Evolutionary conservation across 2,797 vertebrate genomes (phyloP), one percentile per base, ranked within the genome.

Genomic region (Sandelia bainsii): DNA sequence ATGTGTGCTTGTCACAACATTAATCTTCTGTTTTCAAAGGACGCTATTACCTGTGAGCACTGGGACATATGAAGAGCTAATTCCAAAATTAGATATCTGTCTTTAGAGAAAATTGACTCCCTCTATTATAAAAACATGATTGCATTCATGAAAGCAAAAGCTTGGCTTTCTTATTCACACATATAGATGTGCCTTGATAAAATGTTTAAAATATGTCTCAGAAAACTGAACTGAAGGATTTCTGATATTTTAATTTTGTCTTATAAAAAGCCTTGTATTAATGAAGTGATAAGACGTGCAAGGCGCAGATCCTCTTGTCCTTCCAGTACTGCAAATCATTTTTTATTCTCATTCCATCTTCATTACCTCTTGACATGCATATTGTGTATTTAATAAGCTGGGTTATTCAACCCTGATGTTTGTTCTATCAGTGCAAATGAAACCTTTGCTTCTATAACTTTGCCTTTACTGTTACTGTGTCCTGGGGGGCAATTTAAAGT

Each of bases 361-460:
- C 78, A 84, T 86, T 80, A 79, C 50, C 46, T 81, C 71, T 62
- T 75, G 79, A 87, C 76, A 77, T 22, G 42, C 74, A 88, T 72
- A 57, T 34, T 44, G 74, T 79, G 72, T 82, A 79, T 90, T 92
- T 89, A 87, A 90, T 89, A 90, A 87, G 78, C 65, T 3, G 7
- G 23, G 65, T 82, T 82, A 82, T 84, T 85, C 86, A 88, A 84
- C 81, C 79, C 68, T 85, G 80, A 79, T 86, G 83, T 88, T 89
- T 79, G 85, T 81, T 84, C 78, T 71, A 77, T 82, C 79, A 73
- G 62, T 83, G 76, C 69, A 84, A 89, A 85, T 85, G 69, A 87
- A 91, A 78, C 78, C 75, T 45, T 29, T 71, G 65, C 70, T 89
- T 62, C 60, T 64, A 57, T 69, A 81, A 79, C 81, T 89, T 82